Evolutionary conservation across 2,113 vertebrate species (phyloP).

Genomic region (Falcunculus frontatus): DNA sequence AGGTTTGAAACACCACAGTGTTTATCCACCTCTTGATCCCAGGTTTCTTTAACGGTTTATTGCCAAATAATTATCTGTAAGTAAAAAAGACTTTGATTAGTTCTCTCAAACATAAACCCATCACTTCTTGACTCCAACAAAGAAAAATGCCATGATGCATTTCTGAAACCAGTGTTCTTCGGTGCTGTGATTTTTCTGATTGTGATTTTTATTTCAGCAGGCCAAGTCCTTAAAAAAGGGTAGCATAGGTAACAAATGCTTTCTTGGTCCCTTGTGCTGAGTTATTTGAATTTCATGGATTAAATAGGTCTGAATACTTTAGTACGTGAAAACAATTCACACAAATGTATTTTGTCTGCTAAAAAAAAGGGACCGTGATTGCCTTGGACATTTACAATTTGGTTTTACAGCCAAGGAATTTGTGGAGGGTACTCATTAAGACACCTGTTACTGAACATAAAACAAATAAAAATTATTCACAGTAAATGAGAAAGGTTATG

Average conservation of each 20-base stretch:
- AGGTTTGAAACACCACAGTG: background rate
- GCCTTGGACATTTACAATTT: background rate
- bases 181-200: background rate
- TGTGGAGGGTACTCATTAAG: background rate
- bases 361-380: background rate
- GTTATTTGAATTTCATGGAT: background rate
- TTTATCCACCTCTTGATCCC: background rate
- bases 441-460: background rate
- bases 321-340: background rate
- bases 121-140: background rate
- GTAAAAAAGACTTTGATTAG: background rate
- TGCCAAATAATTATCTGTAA: background rate
- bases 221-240: background rate
- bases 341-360: background rate
- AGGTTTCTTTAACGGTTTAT: background rate
- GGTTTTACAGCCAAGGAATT: background rate
- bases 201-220: background rate
- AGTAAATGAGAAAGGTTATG: background rate
- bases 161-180: background rate
- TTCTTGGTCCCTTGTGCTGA: background rate
- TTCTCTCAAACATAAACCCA: background rate
- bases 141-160: background rate
- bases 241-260: background rate
- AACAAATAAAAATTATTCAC: background rate
- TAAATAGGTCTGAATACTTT: background rate